Evolutionary conservation across 2,113 vertebrate genomes (phyloP), one percentile per base, ranked within the genome.

Genomic region (Notarius quadriscutis): DNA sequence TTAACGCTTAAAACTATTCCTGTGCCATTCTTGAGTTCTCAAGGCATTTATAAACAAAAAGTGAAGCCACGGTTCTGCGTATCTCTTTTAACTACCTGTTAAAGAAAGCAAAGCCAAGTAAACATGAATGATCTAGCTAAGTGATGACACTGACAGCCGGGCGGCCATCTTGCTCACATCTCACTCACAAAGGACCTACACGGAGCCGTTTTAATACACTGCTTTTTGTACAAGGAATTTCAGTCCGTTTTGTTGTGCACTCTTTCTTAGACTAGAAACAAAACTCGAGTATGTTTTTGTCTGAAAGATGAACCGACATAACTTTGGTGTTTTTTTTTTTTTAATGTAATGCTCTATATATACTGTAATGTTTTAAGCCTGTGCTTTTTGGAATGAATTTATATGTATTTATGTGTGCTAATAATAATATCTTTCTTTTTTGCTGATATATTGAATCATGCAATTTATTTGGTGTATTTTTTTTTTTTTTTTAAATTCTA

Each of bases 211-310:
- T 62, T 80, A 80, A 25, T 62, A 2, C 17, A 58, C 8, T 58
- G 89, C 60, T 89, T 93, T 93, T 94, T 93, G 88, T 57, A 79
- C 14, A 0, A 34, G 8, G n/a, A 34, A 34, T 18, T 18, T 55
- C 2, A 17, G 74, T 91, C 58, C 90, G 89, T 87, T 65, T 85
- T 92, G 91, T 91, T 89, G 93, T 94, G 93, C 93, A 94, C 92
- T 93, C 93, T 94, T 93, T 90, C 72, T 14, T 95, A 93, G 92
- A 93, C 83, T 94, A 91, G 92, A 92, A 83, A 88, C 89, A 86
- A 93, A 87, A 87, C 91, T 85, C 78, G 63, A 89, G 84, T 91
- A 93, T 94, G 93, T 94, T 94, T 95, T 83, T 30, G 57, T 50
- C 34, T 50, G 51, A 25, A 69, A 79, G 53, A 62, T 18, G 4